Evolutionary conservation across 2,797 vertebrate species (phyloP), one percentile per base, ranked within the genome.

Genomic region (Myotis planiceps): DNA sequence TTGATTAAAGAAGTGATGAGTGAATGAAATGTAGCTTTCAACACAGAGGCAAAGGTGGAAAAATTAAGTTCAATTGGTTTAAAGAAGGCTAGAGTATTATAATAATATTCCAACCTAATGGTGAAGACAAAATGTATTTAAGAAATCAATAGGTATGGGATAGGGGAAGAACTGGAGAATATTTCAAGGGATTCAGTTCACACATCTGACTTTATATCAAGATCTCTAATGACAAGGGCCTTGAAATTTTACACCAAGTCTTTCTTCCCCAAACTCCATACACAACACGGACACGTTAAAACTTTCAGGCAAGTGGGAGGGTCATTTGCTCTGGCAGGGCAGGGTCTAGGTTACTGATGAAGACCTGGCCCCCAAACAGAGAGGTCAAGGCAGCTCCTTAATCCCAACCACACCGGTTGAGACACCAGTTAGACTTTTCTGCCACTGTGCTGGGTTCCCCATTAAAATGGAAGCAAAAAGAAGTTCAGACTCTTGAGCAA

Each of bases 181-280:
- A 34, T 95, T 93, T 95, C 68, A 79, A 96, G 80, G 29, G 69
- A 76, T 32, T 80, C 68, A 69, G 34, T 49, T 5, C 45, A 71
- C 29, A 55, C 23, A 32, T 75, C 29, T 58, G 14, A 34, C 72
- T 90, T 91, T 74, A 71, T 45, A 89, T 69, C 45, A 93, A 90
- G 10, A 75, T 79, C 39, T 75, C 37, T 68, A 89, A 47, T 32
- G 15, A 55, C 6, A 63, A 92, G 15, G 21, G n/a, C 10, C 19
- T 42, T 45, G 49, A 78, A 68, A 78, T 66, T 55, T 88, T 58
- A 89, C 6, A 29, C 29, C 13, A 63, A 65, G 21, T 63, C 7
- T 81, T 83, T 82, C 32, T 42, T 87, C 34, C n/a, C 4, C 1
- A 37, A 60, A 90, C 34, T 12, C 13, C 7, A 45, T 15, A 45